phyloP scores from a whole-genome alignment of 1,140 invertebrate genomes.

The Drosophila nigromelanica region DNA sequence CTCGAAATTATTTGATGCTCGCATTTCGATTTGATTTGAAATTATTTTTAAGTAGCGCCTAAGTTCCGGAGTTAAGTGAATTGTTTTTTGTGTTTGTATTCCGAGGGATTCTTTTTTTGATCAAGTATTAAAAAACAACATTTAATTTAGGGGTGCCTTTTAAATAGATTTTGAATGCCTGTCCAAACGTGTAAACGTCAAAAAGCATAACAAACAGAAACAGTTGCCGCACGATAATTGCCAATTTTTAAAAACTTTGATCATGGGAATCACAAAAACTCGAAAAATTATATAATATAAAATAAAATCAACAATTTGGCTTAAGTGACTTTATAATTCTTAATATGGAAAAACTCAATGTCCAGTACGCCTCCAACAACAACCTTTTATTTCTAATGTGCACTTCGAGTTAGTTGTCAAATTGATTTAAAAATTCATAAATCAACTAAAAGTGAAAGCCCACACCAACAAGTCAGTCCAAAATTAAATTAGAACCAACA shows the following conservation, averaged over 20 bases:
- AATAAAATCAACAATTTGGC: slow-evolving; percentile 13
- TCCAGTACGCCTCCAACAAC: not conserved
- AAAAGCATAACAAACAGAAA: slow-evolving; percentile 28
- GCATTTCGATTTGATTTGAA: slow-evolving; percentile 38
- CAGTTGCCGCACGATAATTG: slow-evolving; percentile 33
- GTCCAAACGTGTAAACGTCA: slow-evolving; percentile 53
- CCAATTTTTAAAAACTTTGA: slow-evolving; percentile 7
- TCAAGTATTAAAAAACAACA: slow-evolving; percentile 20
- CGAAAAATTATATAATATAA: not conserved
- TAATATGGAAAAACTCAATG: not conserved
- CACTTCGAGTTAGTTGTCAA: slow-evolving; percentile 56
- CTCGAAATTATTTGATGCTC: slow-evolving; percentile 60
- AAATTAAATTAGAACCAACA: slow-evolving; percentile 69
- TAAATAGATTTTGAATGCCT: slow-evolving; percentile 43
- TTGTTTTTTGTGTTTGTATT: slow-evolving; percentile 24
- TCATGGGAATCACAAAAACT: not conserved
- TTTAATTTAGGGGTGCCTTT: slow-evolving; percentile 21
- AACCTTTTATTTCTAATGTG: slow-evolving; percentile 28
- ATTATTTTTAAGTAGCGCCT: slow-evolving; percentile 46
- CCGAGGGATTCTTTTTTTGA: slow-evolving; percentile 4
- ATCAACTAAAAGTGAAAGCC: slow-evolving; percentile 64
- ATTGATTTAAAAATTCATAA: slow-evolving; percentile 81
- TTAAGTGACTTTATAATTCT: not conserved
- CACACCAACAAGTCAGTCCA: slow-evolving; percentile 27
- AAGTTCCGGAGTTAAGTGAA: slow-evolving; percentile 35